Base-by-base conservation (phyloP, 2,797 vertebrate species). In the Neoniphon sammara region DNA sequence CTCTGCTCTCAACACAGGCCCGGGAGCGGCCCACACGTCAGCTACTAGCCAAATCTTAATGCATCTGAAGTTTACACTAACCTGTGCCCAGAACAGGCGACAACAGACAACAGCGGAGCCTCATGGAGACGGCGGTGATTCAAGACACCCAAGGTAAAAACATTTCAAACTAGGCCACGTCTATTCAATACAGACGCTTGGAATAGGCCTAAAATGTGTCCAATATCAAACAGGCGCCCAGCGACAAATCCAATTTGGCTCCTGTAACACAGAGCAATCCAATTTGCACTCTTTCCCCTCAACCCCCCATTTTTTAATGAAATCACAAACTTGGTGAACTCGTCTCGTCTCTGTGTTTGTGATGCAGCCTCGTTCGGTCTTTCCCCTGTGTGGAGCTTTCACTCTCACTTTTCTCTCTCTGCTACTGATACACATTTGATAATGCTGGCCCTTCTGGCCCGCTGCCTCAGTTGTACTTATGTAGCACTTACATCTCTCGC, bases 241-340 rank as follows among this genome's bases (percentile, higher is more conserved):
- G 74, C 30, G 59, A 87, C 82, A 65, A 83, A 82, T 85, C 87
- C 79, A 85, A 76, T 77, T 73, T 84, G 81, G 74, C 75, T 49
- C 47, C 70, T 50, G 53, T 68, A 30, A 73, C 63, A 18, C 12
- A 85, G 79, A 87, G 76, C 70, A 61, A 80, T 73, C 60, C 57
- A 70, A 73, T 87, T 80, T 77, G 71, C 71, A 80, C 84, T 87
- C 52, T 68, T 75, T 67, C 66, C 65, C 27, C n/a, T 71, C 47
- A 58, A 23, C 52, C 31, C 31, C 25, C n/a, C 66, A 57, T 62
- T 42, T 59, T 79, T 47, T 73, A 34, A 34, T 27, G 8, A 72
- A 70, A 81, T 21, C 58, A 53, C 82, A 69, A 88, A 90, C 85
- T 78, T 36, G 44, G n/a, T 85, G 70, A 89, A 88, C 85, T 74